Percentiles rank a stretch among this genome's conserved stretches.
Conservation (phyloP, 2,113 vertebrate genomes). For the Indri indri region DNA sequence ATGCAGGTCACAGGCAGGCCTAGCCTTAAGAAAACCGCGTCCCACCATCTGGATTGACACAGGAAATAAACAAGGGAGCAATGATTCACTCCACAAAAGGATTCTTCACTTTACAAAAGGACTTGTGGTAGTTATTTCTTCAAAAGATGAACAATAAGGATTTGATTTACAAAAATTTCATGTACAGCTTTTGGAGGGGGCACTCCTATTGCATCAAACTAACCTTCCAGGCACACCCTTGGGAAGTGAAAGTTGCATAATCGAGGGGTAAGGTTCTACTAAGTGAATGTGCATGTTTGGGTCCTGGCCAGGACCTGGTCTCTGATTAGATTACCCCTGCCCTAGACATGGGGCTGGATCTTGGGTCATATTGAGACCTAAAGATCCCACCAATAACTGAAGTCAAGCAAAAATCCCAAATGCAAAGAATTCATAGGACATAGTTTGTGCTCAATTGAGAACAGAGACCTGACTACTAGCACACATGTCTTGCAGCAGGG, state of each 20-base stretch:
- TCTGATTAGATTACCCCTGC: neutral
- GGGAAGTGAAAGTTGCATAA: neutral
- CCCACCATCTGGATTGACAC: neutral
- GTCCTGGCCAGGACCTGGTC: neutral
- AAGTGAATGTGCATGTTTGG: neutral
- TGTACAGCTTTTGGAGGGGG: slow-evolving; percentile 37
- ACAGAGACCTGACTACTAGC: neutral
- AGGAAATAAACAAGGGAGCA: neutral
- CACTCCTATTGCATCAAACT: neutral
- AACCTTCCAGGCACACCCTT: neutral
- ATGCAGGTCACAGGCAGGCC: neutral
- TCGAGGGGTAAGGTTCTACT: neutral
- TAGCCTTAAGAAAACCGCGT: neutral
- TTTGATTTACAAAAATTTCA: slow-evolving; percentile 62
- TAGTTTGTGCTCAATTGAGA: neutral
- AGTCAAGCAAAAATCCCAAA: slow-evolving; percentile 50
- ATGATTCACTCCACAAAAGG: slow-evolving; percentile 55
- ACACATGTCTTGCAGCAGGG: neutral
- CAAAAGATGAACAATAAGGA: slow-evolving; percentile 50
- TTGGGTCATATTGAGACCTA: neutral
- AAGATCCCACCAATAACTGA: slow-evolving; percentile 34
- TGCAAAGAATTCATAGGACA: slow-evolving; percentile 22
- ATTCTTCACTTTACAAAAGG: slow-evolving; percentile 69
- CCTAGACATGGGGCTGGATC: neutral
- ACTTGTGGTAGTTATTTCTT: slow-evolving; percentile 28